Evolutionary conservation across 2,113 vertebrate species (phyloP), one percentile per base, ranked within the genome.

Genomic region (Lota lota): DNA sequence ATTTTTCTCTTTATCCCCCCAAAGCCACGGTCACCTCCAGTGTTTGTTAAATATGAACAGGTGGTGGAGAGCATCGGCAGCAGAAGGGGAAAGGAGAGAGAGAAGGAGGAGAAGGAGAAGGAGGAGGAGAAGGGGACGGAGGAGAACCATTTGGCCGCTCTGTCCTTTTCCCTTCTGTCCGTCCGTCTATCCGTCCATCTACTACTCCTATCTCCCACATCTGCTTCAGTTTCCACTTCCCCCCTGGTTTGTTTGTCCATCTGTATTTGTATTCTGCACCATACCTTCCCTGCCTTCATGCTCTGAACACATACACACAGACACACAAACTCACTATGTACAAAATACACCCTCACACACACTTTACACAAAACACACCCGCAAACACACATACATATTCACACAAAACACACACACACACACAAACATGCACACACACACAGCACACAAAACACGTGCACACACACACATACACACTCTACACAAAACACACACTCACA

Each of bases 21-120:
- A 6, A 71, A 64, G 56, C 64, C 54, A 33, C 61, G 72, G 69
- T 70, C 66, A 61, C 73, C 77, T 61, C 76, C 68, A 82, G 83
- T 89, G 79, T 85, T 86, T 83, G 70, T 75, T 86, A 83, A 92
- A 88, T 86, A 85, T 84, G 85, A 87, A 82, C 88, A 90, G 78
- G 86, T 90, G 85, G 76, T 71, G 36, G 33, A 72, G 61, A 1
- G 16, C 28, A 68, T 53, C 65, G 64, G 40, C 54, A 19, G 28
- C n/a, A n/a, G n/a, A n/a, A n/a, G n/a, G n/a, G n/a, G n/a, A n/a
- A n/a, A n/a, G n/a, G n/a, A n/a, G n/a, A n/a, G n/a, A n/a, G n/a
- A n/a, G 66, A n/a, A 11, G 53, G 53, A n/a, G 53, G 61, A 1
- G 17, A 22, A 68, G 58, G 68, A 67, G 47, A 36, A 22, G 36